Evolutionary conservation across 2,797 vertebrate genomes (phyloP), one percentile per base, ranked within the genome.

Genomic region (Harpagifer antarcticus): DNA sequence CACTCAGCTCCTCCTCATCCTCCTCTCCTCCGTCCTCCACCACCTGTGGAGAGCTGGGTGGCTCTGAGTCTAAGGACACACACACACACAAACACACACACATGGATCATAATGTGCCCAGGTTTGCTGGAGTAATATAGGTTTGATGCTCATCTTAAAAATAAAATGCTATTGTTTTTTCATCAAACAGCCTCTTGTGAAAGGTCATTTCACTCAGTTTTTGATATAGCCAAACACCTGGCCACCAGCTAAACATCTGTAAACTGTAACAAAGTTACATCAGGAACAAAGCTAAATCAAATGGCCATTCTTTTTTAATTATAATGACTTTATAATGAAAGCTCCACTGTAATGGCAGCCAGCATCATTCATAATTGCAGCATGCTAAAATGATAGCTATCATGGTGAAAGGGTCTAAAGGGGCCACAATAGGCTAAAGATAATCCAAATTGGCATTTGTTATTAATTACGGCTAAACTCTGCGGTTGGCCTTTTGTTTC

Each of bases 1-100:
- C 93, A 0, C 95, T 95, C 60, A 95, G 86, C 90, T 98, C 98
- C 3, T 98, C 97, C 80, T 98, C 98, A 1, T 98, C 97, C 82
- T 96, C 94, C 78, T 97, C 97, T 20, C 91, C 94, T 72, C 95
- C 95, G 63, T 98, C 97, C 72, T 97, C 97, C 74, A 95, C 93
- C 83, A 93, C 93, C 94, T 60, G 95, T 72, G 86, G 96, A 65
- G 92, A 93, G 61, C 94, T 94, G 42, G 94, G 92, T 1, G 95
- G 93, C 48, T 96, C 96, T 15, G 96, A 95, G 50, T 82, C 96
- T 97, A 90, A 59, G 48, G 23, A 68, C 43, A 48, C 55, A 60
- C 57, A 48, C 55, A 60, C 57, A 65, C 55, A 19, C 31, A 56
- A 9, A 53, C 17, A 37, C 53, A 54, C 42, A 42, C 11, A 1